Evolutionary conservation across 30 jellyfish, hydroid and myxozoan species (phyloP).

Genomic region (Turritopsis rubra): DNA sequence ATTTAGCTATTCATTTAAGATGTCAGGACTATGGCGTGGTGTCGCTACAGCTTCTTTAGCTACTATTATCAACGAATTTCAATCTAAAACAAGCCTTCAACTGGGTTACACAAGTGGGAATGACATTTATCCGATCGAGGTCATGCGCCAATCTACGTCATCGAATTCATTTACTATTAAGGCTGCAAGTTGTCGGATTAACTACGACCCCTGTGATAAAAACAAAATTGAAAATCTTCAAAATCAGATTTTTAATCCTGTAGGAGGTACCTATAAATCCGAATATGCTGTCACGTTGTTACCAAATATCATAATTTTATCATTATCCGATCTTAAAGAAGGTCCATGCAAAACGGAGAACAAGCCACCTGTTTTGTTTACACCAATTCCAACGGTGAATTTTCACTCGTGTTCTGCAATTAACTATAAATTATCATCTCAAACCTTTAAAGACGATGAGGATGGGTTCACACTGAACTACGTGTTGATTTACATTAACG

Average conservation of each 20-base stretch:
- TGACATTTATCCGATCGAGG: conserved; percentile 20
- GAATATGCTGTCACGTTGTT: conserved; percentile 13
- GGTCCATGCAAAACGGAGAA: conserved; percentile 66
- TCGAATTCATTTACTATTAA: conserved; percentile 38
- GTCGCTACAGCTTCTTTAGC: conserved; percentile 4
- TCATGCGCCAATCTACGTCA: conserved; percentile 22
- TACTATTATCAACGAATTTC: conserved; percentile 20
- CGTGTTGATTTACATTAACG: conserved; percentile 44
- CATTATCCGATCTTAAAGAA: not conserved
- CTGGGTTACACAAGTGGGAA: conserved; percentile 29
- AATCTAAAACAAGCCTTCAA: conserved; percentile 29
- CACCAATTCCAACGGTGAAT: conserved; percentile 38
- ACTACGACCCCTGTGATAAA: conserved; percentile 65
- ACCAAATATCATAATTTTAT: conserved; percentile 3
- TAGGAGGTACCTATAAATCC: not conserved
- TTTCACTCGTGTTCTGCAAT: conserved; percentile 60
- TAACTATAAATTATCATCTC: conserved; percentile 31
- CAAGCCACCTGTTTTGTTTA: conserved; percentile 48
- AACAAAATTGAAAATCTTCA: not conserved
- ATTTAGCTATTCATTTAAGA: conserved; percentile 38
- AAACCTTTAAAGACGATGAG: conserved; percentile 74
- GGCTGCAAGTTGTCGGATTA: conserved; percentile 43
- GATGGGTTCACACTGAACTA: conserved; percentile 39
- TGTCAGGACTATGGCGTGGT: conserved; percentile 59
- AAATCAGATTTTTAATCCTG: not conserved